A percentile compares a stretch with the other conserved stretches of the same genome.
phyloP scores from a whole-genome alignment of 2,113 vertebrate genomes.

The Gulo gulo region DNA sequence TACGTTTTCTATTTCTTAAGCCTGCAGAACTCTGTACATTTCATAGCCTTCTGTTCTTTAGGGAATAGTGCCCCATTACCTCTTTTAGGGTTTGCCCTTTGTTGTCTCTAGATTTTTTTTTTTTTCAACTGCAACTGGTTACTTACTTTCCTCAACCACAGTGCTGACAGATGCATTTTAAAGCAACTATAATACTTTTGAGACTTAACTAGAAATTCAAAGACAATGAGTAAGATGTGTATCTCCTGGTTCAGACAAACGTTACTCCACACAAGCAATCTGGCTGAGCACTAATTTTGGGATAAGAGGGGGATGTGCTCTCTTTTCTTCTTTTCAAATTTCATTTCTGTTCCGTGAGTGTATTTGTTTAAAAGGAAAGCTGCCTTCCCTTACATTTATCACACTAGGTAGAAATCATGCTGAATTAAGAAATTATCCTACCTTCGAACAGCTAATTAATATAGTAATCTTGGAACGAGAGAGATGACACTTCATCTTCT shows the following conservation, averaged over 20 bases:
- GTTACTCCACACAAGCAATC: not conserved
- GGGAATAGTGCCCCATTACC: not conserved
- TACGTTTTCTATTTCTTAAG: not conserved
- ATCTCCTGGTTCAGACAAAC: not conserved
- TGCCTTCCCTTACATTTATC: not conserved
- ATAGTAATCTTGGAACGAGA: not conserved
- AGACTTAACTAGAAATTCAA: slow-evolving; percentile 30
- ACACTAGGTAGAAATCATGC: not conserved
- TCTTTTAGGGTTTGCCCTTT: not conserved
- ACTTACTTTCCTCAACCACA: not conserved
- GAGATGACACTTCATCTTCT: not conserved
- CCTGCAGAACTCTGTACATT: not conserved
- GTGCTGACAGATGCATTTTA: slow-evolving; percentile 13
- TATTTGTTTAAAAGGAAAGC: slow-evolving; percentile 24
- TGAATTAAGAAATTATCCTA: not conserved
- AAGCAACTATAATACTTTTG: not conserved
- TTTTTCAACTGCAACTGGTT: not conserved
- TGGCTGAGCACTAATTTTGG: not conserved
- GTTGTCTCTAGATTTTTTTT: not conserved
- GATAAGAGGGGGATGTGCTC: not conserved
- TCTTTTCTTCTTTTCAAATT: not conserved
- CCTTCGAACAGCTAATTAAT: not conserved
- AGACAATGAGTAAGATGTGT: not conserved
- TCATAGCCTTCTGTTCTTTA: not conserved
- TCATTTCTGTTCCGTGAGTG: slow-evolving; percentile 33